Base-by-base conservation (phyloP, 1,140 invertebrate species). In the Rhynchophorus ferrugineus region DNA sequence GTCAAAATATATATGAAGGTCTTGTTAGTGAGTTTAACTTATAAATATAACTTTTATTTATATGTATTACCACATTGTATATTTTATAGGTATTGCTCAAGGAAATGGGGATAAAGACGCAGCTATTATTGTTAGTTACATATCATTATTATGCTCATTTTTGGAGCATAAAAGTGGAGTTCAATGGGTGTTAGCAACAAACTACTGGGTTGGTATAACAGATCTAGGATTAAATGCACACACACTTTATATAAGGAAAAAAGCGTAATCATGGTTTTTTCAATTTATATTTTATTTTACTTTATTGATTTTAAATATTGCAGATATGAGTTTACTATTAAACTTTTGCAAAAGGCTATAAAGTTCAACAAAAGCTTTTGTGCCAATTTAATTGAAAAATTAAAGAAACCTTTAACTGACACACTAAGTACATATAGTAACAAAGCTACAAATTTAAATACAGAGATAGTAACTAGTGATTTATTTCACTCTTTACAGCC, bases 211-310 rank as follows among this genome's bases (percentile, higher is more conserved):
- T 18, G 61, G 76, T 41, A 67, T 80, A 3, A 64, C 82, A 2
- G 71, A 73, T 36, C 76, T 74, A 46, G 76, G 73, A 44, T 75
- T 79, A 45, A 63, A 70, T 39, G 77, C 78, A 68, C 75, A 81
- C 29, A 83, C 80, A 5, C 61, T 82, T 54, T 83, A 82, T 54
- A 74, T 83, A n/a, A 75, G 75, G 0, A 70, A 74, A 14, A 77
- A 79, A 53, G 76, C 77, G 5, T 72, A 77, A 22, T 69, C 71
- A 20, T 75, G 55, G 61, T 83, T 1, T 38, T 13, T 38, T 38
- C 6, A 38, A 17, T 38, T 38, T 13, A n/a, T 3, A 54, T 37
- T 21, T 5, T 41, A 16, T 24, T 33, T 11, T 33, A 34, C 9
- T 39, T 44, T 14, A 22, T 20, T 37, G 29, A 47, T 18, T 11